Percentiles rank a stretch among this genome's conserved stretches.
Conservation (phyloP, 2,113 vertebrate species). For the Cercocebus atys region DNA sequence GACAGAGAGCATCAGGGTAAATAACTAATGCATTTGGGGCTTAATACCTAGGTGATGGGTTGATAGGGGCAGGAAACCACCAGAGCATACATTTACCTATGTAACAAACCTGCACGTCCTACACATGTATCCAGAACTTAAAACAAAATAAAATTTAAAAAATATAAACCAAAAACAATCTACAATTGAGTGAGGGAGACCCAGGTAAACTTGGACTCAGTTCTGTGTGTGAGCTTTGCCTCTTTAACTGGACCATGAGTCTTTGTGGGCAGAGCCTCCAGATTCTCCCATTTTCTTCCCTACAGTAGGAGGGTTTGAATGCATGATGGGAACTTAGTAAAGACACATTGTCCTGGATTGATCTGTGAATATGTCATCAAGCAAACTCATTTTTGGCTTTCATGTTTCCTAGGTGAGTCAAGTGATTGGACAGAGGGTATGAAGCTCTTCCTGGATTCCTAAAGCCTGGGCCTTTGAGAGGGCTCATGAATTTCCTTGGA, state of each 20-base stretch:
- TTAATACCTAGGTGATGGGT: too few species aligned
- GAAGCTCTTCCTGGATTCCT: neutral
- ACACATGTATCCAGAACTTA: too few species aligned
- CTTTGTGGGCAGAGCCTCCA: neutral
- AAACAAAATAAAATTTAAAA: too few species aligned
- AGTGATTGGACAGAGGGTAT: neutral
- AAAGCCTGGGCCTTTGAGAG: neutral
- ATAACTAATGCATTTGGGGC: too few species aligned
- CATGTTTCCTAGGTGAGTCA: neutral
- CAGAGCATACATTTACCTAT: too few species aligned
- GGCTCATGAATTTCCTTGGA: neutral
- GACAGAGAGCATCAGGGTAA: too few species aligned
- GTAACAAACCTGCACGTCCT: too few species aligned
- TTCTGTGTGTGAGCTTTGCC: neutral
- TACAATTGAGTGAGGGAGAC: neutral
- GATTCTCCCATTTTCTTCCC: neutral
- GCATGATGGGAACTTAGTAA: neutral
- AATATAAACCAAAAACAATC: neutral
- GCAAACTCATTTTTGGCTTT: neutral
- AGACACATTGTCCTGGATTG: neutral
- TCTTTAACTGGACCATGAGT: neutral
- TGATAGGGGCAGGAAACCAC: too few species aligned
- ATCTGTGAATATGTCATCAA: neutral
- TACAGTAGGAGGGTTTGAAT: neutral
- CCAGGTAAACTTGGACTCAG: neutral